These are phyloP conservation scores for Schizothorax lantsangensis DNA, from an alignment of 2,797 vertebrate genomes.

Conservation along the genomic window DNA sequence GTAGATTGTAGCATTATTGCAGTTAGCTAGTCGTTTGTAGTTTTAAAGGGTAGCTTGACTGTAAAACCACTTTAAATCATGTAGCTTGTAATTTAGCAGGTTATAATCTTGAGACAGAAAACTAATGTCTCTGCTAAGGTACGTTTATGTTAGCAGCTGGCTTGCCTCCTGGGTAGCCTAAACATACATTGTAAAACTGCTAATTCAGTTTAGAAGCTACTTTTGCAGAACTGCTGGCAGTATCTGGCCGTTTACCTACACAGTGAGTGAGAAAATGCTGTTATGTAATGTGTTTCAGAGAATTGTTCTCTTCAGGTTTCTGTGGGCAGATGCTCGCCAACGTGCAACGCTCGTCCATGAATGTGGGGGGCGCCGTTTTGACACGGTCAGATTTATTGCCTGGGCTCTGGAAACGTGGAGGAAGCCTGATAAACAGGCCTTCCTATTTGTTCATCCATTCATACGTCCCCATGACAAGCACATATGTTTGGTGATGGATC, in stretches of 20 bases:
- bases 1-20: not conserved
- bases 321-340: conserved; percentile 21
- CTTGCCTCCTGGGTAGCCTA: not conserved
- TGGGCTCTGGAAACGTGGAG: conserved; percentile 52
- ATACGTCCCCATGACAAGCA: conserved; percentile 61
- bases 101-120: not conserved
- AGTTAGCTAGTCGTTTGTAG: too few relatives aligned
- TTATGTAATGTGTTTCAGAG: not conserved
- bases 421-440: conserved; percentile 57
- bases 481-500: conserved; percentile 65
- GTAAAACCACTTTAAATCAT: not conserved
- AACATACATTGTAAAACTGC: not conserved
- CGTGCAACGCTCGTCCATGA: not conserved
- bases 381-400: conserved; percentile 66
- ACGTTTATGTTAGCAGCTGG: not conserved
- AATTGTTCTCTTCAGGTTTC: conserved; percentile 10
- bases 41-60: not conserved
- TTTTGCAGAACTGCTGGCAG: not conserved
- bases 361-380: conserved; percentile 33
- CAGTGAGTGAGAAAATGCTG: not conserved
- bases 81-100: not conserved
- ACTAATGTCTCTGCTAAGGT: not conserved
- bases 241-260: not conserved
- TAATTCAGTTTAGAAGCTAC: not conserved
- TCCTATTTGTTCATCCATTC: conserved; percentile 34